phyloP scores from a whole-genome alignment of 2,888 invertebrate species.

The Latheticus oryzae region DNA sequence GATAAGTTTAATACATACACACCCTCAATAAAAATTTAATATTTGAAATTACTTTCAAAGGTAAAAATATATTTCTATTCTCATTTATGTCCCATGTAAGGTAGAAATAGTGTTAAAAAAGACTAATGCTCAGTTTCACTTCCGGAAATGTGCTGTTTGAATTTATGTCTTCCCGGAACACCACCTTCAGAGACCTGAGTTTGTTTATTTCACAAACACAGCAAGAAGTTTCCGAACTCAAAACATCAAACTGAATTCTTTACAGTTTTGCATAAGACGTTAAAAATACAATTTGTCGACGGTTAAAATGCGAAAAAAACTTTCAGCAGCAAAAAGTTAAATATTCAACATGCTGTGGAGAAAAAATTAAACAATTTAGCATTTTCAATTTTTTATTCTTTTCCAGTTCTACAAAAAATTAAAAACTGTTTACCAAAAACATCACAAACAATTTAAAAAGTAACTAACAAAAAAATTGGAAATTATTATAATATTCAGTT shows the following conservation, averaged over 20 bases:
- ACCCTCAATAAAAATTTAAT: no score
- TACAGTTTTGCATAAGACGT: conserved; percentile 34
- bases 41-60: no score
- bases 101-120: conserved; percentile 38
- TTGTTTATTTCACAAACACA: conserved; percentile 35
- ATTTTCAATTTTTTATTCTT: no score
- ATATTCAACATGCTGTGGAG: no score
- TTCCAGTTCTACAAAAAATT: no score
- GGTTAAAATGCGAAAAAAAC: conserved; percentile 28
- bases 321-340: conserved; percentile 18
- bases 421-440: no score
- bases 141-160: conserved; percentile 34
- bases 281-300: conserved; percentile 35
- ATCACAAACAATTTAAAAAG: no score
- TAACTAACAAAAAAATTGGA: no score
- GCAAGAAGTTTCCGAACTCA: conserved; percentile 29
- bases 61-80: no score
- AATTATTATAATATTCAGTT: no score
- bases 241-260: conserved; percentile 27
- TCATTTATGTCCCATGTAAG: conserved; percentile 43
- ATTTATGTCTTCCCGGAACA: conserved; percentile 38
- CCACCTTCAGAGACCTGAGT: conserved; percentile 26
- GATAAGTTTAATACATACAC: no score
- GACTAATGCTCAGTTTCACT: conserved; percentile 42
- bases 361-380: no score